phyloP scores from a whole-genome alignment of 2,888 invertebrate genomes.

The Itoplectis maculator region DNA sequence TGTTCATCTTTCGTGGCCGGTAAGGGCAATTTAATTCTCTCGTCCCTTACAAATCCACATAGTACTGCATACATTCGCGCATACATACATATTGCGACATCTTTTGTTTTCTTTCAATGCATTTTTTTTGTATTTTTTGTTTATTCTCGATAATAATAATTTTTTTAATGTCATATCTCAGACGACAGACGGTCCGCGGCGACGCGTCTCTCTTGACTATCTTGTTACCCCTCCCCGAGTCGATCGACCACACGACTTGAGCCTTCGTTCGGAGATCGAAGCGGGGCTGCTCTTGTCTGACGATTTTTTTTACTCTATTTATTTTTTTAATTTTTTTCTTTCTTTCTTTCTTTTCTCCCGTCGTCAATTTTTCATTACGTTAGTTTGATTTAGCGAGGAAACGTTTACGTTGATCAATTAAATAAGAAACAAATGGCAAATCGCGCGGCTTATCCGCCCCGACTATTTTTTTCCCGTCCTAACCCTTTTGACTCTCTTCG shows the following conservation, averaged over 20 bases:
- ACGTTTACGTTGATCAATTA: constrained; percentile 59
- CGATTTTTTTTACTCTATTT: constrained; percentile 9
- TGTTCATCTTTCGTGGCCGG: constrained; percentile 71
- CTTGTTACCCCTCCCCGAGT: constrained; percentile 63
- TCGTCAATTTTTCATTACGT: not conserved
- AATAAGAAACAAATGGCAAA: constrained; percentile 74
- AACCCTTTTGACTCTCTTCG: not conserved
- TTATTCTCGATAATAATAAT: constrained; percentile 13
- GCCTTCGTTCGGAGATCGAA: constrained; percentile 66
- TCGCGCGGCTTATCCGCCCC: constrained; percentile 43
- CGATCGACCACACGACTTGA: constrained; percentile 68
- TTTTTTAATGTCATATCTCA: constrained; percentile 46
- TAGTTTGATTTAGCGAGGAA: constrained; percentile 55
- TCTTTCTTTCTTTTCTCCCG: too few relatives aligned
- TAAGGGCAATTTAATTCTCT: constrained; percentile 39
- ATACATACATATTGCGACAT: constrained; percentile 74
- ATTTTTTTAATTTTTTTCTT: not conserved
- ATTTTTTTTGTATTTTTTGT: constrained; percentile 50
- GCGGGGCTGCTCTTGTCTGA: constrained; percentile 66
- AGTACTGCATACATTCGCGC: constrained; percentile 75
- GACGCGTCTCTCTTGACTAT: constrained; percentile 66
- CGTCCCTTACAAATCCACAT: constrained; percentile 69
- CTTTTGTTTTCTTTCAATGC: constrained; percentile 62
- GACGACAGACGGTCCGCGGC: constrained; percentile 34
- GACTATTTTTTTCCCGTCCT: constrained; percentile 4